These are phyloP conservation scores for Acanthosepion pharaonis DNA, from an alignment of 2,888 invertebrate species.

Conservation along the genomic window DNA sequence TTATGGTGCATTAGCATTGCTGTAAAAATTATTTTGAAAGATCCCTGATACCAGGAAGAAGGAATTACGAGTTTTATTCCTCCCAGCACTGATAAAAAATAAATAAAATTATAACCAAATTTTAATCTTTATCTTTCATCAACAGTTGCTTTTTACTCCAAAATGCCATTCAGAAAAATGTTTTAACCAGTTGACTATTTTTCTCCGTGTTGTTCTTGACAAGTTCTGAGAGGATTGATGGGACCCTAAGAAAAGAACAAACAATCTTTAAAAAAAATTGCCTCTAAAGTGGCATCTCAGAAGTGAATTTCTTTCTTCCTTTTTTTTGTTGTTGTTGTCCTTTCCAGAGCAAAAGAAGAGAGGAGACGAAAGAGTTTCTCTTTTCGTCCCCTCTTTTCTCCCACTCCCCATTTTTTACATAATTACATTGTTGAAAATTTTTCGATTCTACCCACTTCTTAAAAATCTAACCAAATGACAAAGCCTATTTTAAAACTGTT, in stretches of 20 bases:
- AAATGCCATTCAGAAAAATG: not conserved
- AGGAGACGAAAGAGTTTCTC: no score
- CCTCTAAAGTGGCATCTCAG: not conserved
- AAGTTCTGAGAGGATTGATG: not conserved
- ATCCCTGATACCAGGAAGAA: not conserved
- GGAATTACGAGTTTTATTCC: not conserved
- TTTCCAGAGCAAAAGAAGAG: no score
- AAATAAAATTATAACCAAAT: not conserved
- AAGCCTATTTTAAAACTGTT: no score
- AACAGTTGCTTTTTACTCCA: not conserved
- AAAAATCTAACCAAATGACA: no score
- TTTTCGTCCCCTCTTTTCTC: no score
- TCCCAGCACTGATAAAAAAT: not conserved
- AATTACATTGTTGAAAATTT: no score
- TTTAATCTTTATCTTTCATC: conserved; percentile 4
- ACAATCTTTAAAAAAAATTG: no score
- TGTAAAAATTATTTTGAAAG: not conserved
- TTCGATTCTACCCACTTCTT: no score
- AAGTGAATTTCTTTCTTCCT: not conserved
- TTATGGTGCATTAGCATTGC: not conserved
- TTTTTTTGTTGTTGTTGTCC: no score
- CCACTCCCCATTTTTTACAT: no score
- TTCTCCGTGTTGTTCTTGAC: no score
- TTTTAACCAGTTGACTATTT: not conserved
- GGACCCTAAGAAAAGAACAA: not conserved